Percentiles rank a stretch among this genome's conserved stretches.
Evolutionary conservation across 2,888 invertebrate genomes (phyloP).

Genomic region (Ormyrus labotus): DNA sequence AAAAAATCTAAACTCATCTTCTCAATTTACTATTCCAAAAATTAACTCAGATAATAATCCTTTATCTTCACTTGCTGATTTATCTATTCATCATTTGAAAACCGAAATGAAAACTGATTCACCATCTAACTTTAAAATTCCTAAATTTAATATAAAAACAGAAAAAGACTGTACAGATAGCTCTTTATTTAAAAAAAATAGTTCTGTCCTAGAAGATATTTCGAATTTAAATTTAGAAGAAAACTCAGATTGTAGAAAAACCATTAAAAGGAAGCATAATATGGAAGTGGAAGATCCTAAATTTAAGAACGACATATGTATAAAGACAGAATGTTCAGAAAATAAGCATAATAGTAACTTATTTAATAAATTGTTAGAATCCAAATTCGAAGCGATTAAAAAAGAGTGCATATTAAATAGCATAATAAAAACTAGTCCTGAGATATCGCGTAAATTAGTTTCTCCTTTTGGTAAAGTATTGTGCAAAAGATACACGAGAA

Average conservation of each 20-base stretch:
- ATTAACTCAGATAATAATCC: too few species aligned
- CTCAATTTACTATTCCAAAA: slow-evolving; percentile 66
- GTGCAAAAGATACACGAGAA: slow-evolving; percentile 71
- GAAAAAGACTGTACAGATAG: slow-evolving; percentile 3
- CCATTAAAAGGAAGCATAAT: background rate
- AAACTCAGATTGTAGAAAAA: slow-evolving; percentile 17
- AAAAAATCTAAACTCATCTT: slow-evolving; percentile 39
- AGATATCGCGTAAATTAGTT: slow-evolving; percentile 63
- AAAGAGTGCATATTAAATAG: slow-evolving; percentile 58
- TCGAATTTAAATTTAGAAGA: slow-evolving; percentile 59
- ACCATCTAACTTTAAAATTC: slow-evolving; percentile 63
- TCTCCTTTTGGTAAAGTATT: slow-evolving; percentile 78
- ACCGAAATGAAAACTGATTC: slow-evolving; percentile 19
- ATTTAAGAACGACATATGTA: background rate
- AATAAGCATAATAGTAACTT: slow-evolving; percentile 1
- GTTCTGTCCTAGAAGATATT: slow-evolving; percentile 45
- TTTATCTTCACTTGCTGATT: slow-evolving; percentile 62
- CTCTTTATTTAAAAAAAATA: background rate
- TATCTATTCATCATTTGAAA: slow-evolving; percentile 69
- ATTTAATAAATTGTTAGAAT: slow-evolving; percentile 16
- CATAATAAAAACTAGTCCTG: background rate
- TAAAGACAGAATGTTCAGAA: slow-evolving; percentile 38
- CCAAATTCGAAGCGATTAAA: slow-evolving; percentile 23
- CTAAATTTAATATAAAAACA: slow-evolving; percentile 60
- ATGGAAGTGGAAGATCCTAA: background rate